Conservation (phyloP, 2,113 vertebrate species). For the Salvelinus sp. region DNA sequence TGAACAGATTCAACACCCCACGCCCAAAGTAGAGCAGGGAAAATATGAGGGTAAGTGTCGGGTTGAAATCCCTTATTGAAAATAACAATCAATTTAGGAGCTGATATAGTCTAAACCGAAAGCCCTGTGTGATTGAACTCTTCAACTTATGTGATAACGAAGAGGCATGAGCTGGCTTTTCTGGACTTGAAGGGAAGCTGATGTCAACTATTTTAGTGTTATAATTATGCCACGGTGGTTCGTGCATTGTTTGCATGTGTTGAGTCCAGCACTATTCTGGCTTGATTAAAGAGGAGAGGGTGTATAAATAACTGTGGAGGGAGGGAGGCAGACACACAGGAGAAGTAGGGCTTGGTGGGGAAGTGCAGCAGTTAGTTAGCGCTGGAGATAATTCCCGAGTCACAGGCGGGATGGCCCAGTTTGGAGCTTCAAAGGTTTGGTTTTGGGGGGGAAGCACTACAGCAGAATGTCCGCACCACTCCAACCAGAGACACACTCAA, state of each 20-base stretch:
- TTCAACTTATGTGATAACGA: slow-evolving; percentile 37
- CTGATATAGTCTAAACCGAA: too few species aligned
- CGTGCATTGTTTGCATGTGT: slow-evolving; percentile 53
- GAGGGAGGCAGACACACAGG: slow-evolving; percentile 49
- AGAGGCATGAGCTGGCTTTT: background rate
- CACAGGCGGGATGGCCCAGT: slow-evolving; percentile 69
- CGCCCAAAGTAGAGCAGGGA: slow-evolving; percentile 37
- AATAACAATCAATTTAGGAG: too few species aligned
- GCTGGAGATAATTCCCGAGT: slow-evolving; percentile 65
- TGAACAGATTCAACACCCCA: slow-evolving; percentile 9
- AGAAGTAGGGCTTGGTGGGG: slow-evolving; percentile 43
- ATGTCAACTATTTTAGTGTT: background rate
- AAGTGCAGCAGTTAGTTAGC: slow-evolving; percentile 50
- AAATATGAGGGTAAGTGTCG: slow-evolving; percentile 19
- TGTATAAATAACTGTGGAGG: slow-evolving; percentile 61
- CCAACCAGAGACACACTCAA: background rate
- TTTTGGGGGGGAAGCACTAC: slow-evolving; percentile 48
- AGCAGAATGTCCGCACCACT: slow-evolving; percentile 60
- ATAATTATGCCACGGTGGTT: slow-evolving; percentile 54
- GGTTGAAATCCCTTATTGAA: slow-evolving; percentile 28
- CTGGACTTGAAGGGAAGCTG: background rate
- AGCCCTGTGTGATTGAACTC: too few species aligned
- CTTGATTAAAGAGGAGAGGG: slow-evolving; percentile 63
- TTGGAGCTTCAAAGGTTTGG: slow-evolving; percentile 70
- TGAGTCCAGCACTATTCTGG: slow-evolving; percentile 27